Evolutionary conservation across 2,888 invertebrate genomes (phyloP).

Genomic region (Aphrophora alni): DNA sequence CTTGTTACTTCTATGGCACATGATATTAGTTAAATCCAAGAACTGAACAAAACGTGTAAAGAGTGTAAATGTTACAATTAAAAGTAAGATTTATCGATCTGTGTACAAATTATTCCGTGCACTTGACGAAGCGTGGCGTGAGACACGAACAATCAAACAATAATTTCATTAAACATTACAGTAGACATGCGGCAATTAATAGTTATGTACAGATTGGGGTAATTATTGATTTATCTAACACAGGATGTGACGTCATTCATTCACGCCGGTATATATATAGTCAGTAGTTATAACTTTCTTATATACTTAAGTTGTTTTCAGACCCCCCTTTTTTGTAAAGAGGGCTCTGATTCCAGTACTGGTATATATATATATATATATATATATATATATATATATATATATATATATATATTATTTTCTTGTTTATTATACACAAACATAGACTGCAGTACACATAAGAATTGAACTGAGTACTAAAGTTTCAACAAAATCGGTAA

Average conservation of each 20-base stretch:
- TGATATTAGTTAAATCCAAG: too few relatives aligned
- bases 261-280: not conserved
- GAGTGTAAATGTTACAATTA: not conserved
- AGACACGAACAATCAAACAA: slow-evolving; percentile 2
- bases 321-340: too few relatives aligned
- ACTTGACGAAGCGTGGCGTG: not conserved
- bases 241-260: not conserved
- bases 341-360: too few relatives aligned
- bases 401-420: too few relatives aligned
- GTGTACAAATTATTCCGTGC: not conserved
- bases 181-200: slow-evolving; percentile 26
- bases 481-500: too few relatives aligned
- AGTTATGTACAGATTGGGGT: slow-evolving; percentile 26
- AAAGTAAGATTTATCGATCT: not conserved
- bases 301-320: not conserved
- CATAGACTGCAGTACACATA: too few relatives aligned
- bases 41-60: not conserved
- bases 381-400: too few relatives aligned
- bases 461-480: too few relatives aligned
- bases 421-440: too few relatives aligned
- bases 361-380: too few relatives aligned
- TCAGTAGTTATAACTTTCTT: too few relatives aligned
- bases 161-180: slow-evolving; percentile 34
- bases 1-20: too few relatives aligned
- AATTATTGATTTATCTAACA: slow-evolving; percentile 27